These are phyloP conservation scores for Metellina segmentata DNA, from an alignment of 2,888 invertebrate species.

Conservation along the genomic window DNA sequence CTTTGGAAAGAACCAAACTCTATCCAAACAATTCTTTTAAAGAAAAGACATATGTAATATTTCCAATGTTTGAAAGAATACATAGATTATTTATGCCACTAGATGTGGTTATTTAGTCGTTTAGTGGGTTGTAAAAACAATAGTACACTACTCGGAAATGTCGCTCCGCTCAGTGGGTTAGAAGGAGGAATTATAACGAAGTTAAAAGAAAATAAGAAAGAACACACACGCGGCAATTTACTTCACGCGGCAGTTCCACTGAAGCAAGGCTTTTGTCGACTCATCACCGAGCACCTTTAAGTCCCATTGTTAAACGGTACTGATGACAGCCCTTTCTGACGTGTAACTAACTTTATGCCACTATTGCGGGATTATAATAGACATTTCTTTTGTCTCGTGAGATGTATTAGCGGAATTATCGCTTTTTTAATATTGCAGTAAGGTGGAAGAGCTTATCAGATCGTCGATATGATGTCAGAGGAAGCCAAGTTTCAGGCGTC, in stretches of 20 bases:
- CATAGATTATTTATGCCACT: too few species aligned
- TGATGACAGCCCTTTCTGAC: not conserved
- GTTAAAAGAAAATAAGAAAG: too few species aligned
- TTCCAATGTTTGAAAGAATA: too few species aligned
- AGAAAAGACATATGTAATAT: too few species aligned
- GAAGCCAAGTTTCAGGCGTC: not conserved
- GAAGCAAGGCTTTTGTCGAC: not conserved
- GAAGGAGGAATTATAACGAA: too few species aligned
- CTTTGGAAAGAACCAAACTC: too few species aligned
- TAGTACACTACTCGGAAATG: too few species aligned
- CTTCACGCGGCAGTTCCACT: not conserved
- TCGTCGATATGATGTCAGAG: not conserved
- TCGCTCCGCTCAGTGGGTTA: too few species aligned
- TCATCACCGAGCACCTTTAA: not conserved
- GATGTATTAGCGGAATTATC: not conserved
- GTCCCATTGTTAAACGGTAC: not conserved
- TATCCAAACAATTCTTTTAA: too few species aligned
- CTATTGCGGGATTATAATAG: not conserved
- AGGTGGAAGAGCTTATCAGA: not conserved
- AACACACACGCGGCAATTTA: not conserved
- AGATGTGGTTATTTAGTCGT: too few species aligned
- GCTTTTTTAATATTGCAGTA: not conserved
- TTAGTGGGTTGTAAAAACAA: too few species aligned
- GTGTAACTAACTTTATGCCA: not conserved
- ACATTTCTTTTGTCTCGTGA: not conserved